These are phyloP conservation scores for Pomacea canaliculata DNA, from an alignment of 2,888 invertebrate genomes.

Conservation along the genomic window DNA sequence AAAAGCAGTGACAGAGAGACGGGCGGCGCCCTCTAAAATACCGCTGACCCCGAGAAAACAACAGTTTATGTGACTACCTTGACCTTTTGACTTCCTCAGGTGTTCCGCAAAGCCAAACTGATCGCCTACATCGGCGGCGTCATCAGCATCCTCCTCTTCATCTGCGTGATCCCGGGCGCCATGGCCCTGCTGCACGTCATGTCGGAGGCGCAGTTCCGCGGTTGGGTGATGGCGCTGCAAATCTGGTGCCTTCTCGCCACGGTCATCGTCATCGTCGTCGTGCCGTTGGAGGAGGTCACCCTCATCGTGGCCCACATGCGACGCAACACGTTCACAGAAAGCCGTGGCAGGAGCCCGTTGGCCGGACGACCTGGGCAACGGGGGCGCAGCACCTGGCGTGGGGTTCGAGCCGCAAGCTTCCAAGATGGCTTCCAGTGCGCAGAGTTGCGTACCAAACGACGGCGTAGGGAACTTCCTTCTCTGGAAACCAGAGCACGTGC, in stretches of 20 bases:
- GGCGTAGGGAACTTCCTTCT: too few species aligned
- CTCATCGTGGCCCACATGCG: conserved; percentile 40
- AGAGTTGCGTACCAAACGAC: too few species aligned
- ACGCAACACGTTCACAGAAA: conserved; percentile 30
- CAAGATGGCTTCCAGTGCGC: background rate
- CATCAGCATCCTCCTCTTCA: conserved; percentile 42
- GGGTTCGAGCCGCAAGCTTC: background rate
- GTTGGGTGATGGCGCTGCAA: conserved; percentile 48
- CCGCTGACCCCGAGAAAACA: too few species aligned
- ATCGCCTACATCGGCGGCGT: conserved; percentile 50
- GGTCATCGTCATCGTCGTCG: conserved; percentile 45
- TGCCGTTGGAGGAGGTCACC: conserved; percentile 50
- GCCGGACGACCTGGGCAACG: too few species aligned
- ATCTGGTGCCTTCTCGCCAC: conserved; percentile 51
- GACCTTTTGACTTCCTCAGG: conserved; percentile 6
- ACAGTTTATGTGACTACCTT: too few species aligned
- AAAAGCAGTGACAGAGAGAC: too few species aligned
- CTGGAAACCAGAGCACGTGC: too few species aligned
- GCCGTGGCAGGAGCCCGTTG: too few species aligned
- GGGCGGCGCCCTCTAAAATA: too few species aligned
- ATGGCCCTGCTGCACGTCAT: conserved; percentile 52
- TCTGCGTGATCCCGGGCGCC: conserved; percentile 50
- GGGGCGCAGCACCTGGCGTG: background rate
- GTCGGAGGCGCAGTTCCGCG: conserved; percentile 41
- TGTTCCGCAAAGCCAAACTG: conserved; percentile 48